Evolutionary conservation across 2,888 invertebrate species (phyloP), one percentile per base, ranked within the genome.

Genomic region (Amphipyra tragopoginis): DNA sequence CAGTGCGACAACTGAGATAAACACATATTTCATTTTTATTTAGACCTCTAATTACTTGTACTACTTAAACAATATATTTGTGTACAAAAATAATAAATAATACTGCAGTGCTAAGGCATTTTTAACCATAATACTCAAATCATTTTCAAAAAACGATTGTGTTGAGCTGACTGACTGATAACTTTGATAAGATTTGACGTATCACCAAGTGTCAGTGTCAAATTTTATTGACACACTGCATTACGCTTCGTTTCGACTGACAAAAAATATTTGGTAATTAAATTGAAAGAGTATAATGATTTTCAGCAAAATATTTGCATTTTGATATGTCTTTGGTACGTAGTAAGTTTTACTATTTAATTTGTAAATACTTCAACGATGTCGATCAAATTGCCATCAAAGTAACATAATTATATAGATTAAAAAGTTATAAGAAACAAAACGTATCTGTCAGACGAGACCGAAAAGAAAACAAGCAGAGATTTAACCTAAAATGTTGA

Each of bases 1-100:
- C 14, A 75, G 9, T 42, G 67, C 13, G 13, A 61, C 11, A 42
- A 39, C 34, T 47, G 42, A 5, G 55, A 29, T 6, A 54, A 49
- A 43, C 7, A 42, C 9, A 39, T 53, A 13, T 49, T 45, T 69
- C 77, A 78, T 78, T 11, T 52, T 65, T 14, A 44, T n/a, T 21
- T 10, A 1, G 2, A 21, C 11, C 15, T 54, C 43, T 50, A 5
- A 38, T 13, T 21, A 38, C 11, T 38, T 9, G 10, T 8, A 11
- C 14, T 43, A 49, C 5, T 1, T 36, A 15, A n/a, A 26, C 0
- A 4, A 13, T 38, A 29, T 21, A 9, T 47, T 33, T 11, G 14
- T 21, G 53, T 63, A 0, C 7, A 47, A 51, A 9, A 26, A 14
- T 0, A 6, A 26, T 54, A 51, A 64, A 43, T 45, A 49, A 39